Base-by-base conservation (phyloP, 2,113 vertebrate species). In the Microcebus murinus region DNA sequence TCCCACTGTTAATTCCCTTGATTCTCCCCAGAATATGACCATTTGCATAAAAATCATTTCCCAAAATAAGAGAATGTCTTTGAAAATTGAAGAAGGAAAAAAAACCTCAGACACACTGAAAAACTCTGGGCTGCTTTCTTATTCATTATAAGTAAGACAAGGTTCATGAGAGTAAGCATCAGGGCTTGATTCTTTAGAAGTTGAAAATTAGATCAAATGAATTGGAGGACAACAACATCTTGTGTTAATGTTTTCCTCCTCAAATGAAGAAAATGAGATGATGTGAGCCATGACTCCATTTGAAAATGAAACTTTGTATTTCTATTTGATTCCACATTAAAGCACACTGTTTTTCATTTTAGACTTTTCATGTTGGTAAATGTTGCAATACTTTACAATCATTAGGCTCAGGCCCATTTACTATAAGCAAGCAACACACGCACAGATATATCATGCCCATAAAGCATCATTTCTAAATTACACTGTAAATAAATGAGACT, bases 401-500 rank as follows among this genome's bases (percentile, higher is more conserved):
- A 98, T 99, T 98, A 98, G 98, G 92, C 87, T 95, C 1, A 15
- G 97, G 97, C 95, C 98, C 98, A 98, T 99, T 99, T 98, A 98
- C 98, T 95, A 96, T 91, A 90, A 93, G 95, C 95, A 97, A 98
- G 98, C 93, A 97, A 98, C 98, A 98, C 97, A 98, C 98, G 91
- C 93, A 68, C 91, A 97, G 96, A 98, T 97, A 97, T 94, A 91
- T 96, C 96, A 98, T 98, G 98, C 70, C 74, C 96, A 96, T 97
- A 97, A 98, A 98, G 89, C 91, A 98, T 98, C 91, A 97, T 97
- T 98, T 98, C 98, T 97, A 98, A 98, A 98, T 98, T 98, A 98
- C 96, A 94, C 85, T 97, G 94, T 90, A 98, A 98, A 98, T 97
- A 98, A 98, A 98, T 98, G 97, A 98, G 92, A 97, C 94, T 97